These are phyloP conservation scores for Mycetomoellerius zeteki DNA, from an alignment of 1,140 invertebrate species.

Conservation along the genomic window DNA sequence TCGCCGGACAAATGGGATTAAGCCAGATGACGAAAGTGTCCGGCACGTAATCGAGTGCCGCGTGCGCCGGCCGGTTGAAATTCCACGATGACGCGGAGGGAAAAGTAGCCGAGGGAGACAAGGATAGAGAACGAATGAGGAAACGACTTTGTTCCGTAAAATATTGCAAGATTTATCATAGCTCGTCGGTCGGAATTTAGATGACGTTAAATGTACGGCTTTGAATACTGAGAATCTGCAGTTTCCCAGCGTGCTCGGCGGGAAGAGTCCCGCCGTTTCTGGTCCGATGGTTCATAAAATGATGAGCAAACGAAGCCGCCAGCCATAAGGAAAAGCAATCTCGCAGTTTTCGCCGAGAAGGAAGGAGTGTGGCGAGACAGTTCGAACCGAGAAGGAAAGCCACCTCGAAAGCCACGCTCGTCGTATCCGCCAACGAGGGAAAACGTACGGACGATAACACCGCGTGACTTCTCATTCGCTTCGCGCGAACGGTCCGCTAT, in stretches of 20 bases:
- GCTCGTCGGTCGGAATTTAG: conserved; percentile 30
- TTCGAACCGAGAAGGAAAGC: background rate
- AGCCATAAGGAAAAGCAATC: conserved; percentile 47
- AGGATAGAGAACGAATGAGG: background rate
- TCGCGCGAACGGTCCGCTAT: conserved; percentile 35
- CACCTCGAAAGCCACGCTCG: background rate
- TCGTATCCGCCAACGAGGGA: background rate
- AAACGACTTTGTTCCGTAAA: conserved; percentile 15
- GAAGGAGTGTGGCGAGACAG: background rate
- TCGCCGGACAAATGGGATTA: conserved; percentile 71
- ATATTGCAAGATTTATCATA: conserved; percentile 22
- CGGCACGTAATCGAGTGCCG: conserved; percentile 62
- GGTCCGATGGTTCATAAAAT: conserved; percentile 56
- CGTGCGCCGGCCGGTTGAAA: conserved; percentile 69
- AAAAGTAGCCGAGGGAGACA: conserved; percentile 59
- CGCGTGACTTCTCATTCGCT: conserved; percentile 47
- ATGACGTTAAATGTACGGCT: background rate
- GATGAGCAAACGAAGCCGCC: conserved; percentile 56
- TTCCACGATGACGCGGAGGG: conserved; percentile 74
- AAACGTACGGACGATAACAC: conserved; percentile 42
- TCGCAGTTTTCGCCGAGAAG: background rate
- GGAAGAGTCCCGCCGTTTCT: conserved; percentile 13
- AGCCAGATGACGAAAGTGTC: conserved; percentile 73
- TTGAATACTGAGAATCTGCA: conserved; percentile 67
- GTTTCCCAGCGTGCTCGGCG: conserved; percentile 27